Percentiles rank a stretch among this genome's conserved stretches.
Evolutionary conservation across 2,888 invertebrate species (phyloP).

Genomic region (Liodrosophila aerea): DNA sequence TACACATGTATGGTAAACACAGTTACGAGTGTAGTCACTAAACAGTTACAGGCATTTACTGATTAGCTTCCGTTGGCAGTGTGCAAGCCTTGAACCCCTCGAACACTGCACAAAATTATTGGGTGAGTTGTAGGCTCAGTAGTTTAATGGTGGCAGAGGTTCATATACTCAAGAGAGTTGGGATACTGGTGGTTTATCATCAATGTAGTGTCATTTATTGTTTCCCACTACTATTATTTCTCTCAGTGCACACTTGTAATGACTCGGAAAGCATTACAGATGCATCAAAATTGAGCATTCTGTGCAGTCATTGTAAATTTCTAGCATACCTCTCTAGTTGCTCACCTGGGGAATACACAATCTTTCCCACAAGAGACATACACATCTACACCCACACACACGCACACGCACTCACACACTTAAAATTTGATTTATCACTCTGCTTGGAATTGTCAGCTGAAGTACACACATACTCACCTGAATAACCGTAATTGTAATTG

Average conservation of each 20-base stretch:
- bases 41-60: conserved; percentile 2
- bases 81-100: neutral
- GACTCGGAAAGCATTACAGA: conserved; percentile 1
- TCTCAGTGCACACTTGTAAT: conserved; percentile 20
- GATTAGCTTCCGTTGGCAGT: conserved; percentile 27
- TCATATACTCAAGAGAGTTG: no score
- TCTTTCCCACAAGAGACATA: neutral
- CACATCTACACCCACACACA: neutral
- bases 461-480: conserved; percentile 1
- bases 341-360: conserved; percentile 2
- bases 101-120: conserved; percentile 18
- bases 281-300: conserved; percentile 26
- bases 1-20: conserved; percentile 4
- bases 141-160: no score
- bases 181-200: no score
- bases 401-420: conserved; percentile 3
- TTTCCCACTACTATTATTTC: neutral
- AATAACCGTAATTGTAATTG: conserved; percentile 47
- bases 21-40: neutral
- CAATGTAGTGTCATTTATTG: no score
- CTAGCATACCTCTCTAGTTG: conserved; percentile 5
- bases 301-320: conserved; percentile 10
- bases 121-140: neutral
- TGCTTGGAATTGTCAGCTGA: conserved; percentile 12
- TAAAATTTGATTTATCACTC: conserved; percentile 7